Evolutionary conservation across 2,888 invertebrate genomes (phyloP), one percentile per base, ranked within the genome.

Genomic region (Diplazon laetatorius): DNA sequence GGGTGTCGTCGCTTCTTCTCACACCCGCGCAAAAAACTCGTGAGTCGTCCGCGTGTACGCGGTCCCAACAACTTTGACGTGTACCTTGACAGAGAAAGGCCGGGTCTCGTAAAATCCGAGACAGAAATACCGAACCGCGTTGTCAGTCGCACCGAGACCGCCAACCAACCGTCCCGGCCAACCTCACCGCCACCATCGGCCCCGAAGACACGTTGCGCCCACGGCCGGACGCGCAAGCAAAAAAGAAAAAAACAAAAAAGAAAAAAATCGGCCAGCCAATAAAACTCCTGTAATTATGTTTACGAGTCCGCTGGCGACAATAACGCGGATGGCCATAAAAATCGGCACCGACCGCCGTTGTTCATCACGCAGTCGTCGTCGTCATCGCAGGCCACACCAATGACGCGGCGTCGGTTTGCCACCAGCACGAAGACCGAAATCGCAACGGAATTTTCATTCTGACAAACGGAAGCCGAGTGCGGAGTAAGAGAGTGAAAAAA

Each of bases 51-150:
- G 73, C 66, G 76, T 62, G 81, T 81, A 86, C n/a, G n/a, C n/a
- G n/a, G n/a, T 80, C 83, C 84, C 83, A 84, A 86, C 86, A 85
- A 85, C 86, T 84, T 83, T n/a, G n/a, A n/a, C 75, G 68, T 85
- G 82, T 83, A 81, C 83, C 82, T 84, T 83, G 84, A 82, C 87
- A 83, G 83, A 84, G 84, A 80, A 81, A 82, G 80, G 80, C 80
- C 75, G 65, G 48, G 80, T n/a, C 57, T 88, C 87, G 86, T 88
- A 88, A 88, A 87, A 87, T 70, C 73, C 81, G 84, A 84, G 84
- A 81, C 81, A 81, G 82, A 82, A 82, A 82, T 78, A 46, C 35
- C 55, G 18, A 62, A 20, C 63, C 60, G n/a, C n/a, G 39, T 63
- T 39, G 18, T 10, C 59, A n/a, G 59, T 37, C 14, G 18, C 39